phyloP scores from a whole-genome alignment of 2,888 invertebrate species.

The Diaphora mendica region DNA sequence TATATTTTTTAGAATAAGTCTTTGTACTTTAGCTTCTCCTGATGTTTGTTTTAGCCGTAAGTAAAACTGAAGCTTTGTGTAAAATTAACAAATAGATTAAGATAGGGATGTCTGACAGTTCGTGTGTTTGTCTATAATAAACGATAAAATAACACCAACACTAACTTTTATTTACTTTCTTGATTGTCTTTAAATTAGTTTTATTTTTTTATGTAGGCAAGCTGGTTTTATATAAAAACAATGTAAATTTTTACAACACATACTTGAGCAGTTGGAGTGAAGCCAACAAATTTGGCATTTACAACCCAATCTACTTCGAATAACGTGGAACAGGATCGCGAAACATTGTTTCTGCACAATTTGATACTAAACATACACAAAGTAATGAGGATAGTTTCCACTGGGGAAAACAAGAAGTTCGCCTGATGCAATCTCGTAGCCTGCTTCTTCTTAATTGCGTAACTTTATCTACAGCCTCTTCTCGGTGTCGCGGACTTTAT shows the following conservation, averaged over 20 bases:
- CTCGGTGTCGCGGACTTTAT: slow-evolving; percentile 72
- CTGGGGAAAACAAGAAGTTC: slow-evolving; percentile 80
- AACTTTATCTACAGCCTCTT: slow-evolving; percentile 77
- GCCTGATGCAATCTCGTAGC: slow-evolving; percentile 77
- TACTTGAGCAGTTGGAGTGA: slow-evolving; percentile 62
- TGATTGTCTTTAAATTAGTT: slow-evolving; percentile 47
- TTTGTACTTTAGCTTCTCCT: slow-evolving; percentile 34
- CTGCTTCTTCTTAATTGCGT: slow-evolving; percentile 83
- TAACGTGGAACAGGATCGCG: slow-evolving; percentile 54
- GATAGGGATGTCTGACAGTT: slow-evolving; percentile 73
- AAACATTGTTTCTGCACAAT: slow-evolving; percentile 64
- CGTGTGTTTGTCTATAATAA: slow-evolving; percentile 78
- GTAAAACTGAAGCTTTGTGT: slow-evolving; percentile 87
- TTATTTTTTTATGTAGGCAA: slow-evolving; percentile 28
- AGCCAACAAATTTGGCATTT: slow-evolving; percentile 74
- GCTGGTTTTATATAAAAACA: background rate
- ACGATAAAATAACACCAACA: slow-evolving; percentile 50
- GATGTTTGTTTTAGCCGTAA: slow-evolving; percentile 66
- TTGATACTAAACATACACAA: slow-evolving; percentile 67
- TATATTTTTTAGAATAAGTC: slow-evolving; percentile 53
- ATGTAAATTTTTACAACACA: slow-evolving; percentile 42
- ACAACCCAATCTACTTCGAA: slow-evolving; percentile 59
- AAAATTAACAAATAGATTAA: slow-evolving; percentile 86
- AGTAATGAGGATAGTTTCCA: slow-evolving; percentile 84
- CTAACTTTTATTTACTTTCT: slow-evolving; percentile 1